These are phyloP conservation scores for Empidonax traillii DNA, from an alignment of 2,113 vertebrate species.

Conservation along the genomic window DNA sequence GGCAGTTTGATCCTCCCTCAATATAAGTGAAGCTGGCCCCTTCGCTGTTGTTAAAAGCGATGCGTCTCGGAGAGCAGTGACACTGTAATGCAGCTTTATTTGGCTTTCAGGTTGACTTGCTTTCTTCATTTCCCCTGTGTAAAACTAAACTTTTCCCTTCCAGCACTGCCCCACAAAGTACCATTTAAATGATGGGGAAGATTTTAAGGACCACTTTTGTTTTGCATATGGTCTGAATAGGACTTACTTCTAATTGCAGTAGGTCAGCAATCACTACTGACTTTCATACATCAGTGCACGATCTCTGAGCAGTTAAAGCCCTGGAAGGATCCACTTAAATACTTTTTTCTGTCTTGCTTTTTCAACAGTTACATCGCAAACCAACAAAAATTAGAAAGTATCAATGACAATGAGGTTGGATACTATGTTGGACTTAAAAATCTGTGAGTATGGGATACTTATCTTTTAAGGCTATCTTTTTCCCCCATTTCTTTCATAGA, in stretches of 20 bases:
- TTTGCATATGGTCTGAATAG: neutral
- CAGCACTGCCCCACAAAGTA: neutral
- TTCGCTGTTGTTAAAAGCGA: neutral
- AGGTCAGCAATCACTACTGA: neutral
- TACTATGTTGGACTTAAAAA: slow-evolving; percentile 92
- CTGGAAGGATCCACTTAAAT: neutral
- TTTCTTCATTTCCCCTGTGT: neutral
- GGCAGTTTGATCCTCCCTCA: neutral
- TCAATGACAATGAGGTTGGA: slow-evolving; percentile 92
- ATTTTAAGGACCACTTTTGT: neutral
- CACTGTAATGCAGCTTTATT: neutral
- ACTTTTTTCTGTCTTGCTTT: slow-evolving; percentile 52
- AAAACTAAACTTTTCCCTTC: neutral
- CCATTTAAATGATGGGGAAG: neutral
- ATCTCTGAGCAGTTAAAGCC: neutral
- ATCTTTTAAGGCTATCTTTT: neutral
- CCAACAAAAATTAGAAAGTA: slow-evolving; percentile 88
- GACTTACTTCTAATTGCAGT: neutral
- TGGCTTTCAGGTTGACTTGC: neutral
- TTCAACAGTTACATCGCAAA: slow-evolving; percentile 91
- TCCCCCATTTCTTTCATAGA: neutral
- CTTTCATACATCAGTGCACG: neutral
- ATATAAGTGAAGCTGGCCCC: neutral
- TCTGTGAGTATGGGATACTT: slow-evolving; percentile 82
- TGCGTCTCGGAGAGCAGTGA: neutral